Evolutionary conservation across 1,140 invertebrate genomes (phyloP).

Genomic region (Doryteuthis pealeii): DNA sequence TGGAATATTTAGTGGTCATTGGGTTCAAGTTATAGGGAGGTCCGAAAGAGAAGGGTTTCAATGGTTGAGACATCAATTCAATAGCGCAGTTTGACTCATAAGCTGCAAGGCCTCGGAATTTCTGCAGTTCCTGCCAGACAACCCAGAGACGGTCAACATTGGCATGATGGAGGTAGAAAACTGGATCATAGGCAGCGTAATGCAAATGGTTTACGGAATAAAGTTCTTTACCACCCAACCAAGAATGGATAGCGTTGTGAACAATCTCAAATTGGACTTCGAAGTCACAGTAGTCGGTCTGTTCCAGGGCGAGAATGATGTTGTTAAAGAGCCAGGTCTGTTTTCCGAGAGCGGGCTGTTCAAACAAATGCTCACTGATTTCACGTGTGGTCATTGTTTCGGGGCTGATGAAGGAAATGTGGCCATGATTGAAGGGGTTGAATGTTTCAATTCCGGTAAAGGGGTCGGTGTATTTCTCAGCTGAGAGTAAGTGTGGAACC

Average conservation of each 20-base stretch:
- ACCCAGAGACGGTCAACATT: constrained; percentile 31
- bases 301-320: constrained; percentile 22
- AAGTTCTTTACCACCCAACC: constrained; percentile 21
- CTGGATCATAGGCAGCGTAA: constrained; percentile 34
- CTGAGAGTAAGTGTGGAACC: constrained; percentile 19
- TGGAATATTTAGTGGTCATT: constrained; percentile 22
- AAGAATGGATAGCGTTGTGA: constrained; percentile 32
- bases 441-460: constrained; percentile 14
- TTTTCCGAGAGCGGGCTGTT: neutral
- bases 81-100: constrained; percentile 20
- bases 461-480: constrained; percentile 24
- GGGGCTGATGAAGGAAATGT: constrained; percentile 14
- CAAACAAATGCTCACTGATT: constrained; percentile 14
- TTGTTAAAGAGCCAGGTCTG: constrained; percentile 15
- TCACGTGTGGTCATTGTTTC: constrained; percentile 15
- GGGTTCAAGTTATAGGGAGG: constrained; percentile 23
- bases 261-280: constrained; percentile 33
- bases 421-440: constrained; percentile 24
- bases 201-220: constrained; percentile 32
- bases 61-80: constrained; percentile 16
- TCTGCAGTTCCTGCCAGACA: constrained; percentile 31
- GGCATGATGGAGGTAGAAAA: constrained; percentile 33
- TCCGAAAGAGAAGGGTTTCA: constrained; percentile 27
- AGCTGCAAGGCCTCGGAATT: constrained; percentile 24
- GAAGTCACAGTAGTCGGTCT: constrained; percentile 30